Evolutionary conservation across 2,797 vertebrate species (phyloP).

Genomic region (Vireo griseus): DNA sequence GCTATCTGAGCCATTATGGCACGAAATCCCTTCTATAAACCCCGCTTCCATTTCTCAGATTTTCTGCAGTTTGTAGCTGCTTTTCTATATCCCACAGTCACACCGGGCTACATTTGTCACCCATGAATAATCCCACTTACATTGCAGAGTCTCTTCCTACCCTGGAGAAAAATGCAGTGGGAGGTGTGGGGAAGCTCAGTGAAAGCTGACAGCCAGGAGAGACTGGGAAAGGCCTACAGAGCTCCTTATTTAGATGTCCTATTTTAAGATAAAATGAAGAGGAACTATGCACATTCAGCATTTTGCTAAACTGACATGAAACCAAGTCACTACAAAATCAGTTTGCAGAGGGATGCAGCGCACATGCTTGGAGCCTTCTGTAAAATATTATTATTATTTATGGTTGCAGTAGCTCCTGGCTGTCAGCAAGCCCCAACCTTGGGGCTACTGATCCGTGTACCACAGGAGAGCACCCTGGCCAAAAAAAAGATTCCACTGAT

Average conservation of each 20-base stretch:
- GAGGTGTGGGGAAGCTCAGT: slow-evolving; percentile 66
- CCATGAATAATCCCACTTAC: slow-evolving; percentile 60
- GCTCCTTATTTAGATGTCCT: slow-evolving; percentile 55
- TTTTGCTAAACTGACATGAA: slow-evolving; percentile 59
- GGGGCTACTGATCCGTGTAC: background rate
- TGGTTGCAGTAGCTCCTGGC: background rate
- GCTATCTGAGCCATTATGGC: background rate
- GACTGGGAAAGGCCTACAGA: slow-evolving; percentile 65
- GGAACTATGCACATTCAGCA: slow-evolving; percentile 62
- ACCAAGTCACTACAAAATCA: slow-evolving; percentile 37
- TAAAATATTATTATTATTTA: background rate
- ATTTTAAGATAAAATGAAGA: slow-evolving; percentile 61
- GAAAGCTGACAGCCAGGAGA: slow-evolving; percentile 67
- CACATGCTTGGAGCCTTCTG: background rate
- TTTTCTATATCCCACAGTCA: slow-evolving; percentile 30
- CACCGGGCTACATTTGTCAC: slow-evolving; percentile 49
- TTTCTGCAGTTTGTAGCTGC: slow-evolving; percentile 46
- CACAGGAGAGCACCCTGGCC: background rate
- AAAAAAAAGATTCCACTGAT: background rate
- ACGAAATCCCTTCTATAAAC: background rate
- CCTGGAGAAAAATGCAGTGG: slow-evolving; percentile 61
- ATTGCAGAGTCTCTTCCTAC: slow-evolving; percentile 61
- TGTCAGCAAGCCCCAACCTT: background rate
- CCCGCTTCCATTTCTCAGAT: background rate
- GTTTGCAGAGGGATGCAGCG: slow-evolving; percentile 3